Conservation (phyloP, 1,140 invertebrate genomes). For the Zaprionus tsacasi region DNA sequence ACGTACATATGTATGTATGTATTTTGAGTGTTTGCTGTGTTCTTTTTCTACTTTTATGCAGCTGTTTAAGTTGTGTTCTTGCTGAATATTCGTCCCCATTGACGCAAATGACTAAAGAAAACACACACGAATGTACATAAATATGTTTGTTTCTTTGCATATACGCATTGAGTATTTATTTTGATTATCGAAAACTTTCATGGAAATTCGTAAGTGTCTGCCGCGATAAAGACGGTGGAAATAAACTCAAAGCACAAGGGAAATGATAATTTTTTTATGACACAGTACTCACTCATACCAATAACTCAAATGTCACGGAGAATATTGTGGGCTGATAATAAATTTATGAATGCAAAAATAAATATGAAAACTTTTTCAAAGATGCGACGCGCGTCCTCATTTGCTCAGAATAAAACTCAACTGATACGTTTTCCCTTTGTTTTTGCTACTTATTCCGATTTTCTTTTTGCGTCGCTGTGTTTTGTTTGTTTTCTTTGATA, state of each 20-base stretch:
- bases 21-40: neutral
- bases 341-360: conserved; percentile 5
- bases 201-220: conserved; percentile 14
- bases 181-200: conserved; percentile 23
- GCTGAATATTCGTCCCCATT: conserved; percentile 22
- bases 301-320: neutral
- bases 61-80: conserved; percentile 1
- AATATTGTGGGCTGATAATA: conserved; percentile 2
- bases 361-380: conserved; percentile 20
- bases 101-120: conserved; percentile 40
- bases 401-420: conserved; percentile 55
- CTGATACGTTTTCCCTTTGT: conserved; percentile 40
- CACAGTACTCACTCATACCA: conserved; percentile 10
- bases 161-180: neutral
- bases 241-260: conserved; percentile 15
- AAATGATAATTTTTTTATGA: conserved; percentile 5
- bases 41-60: conserved; percentile 8
- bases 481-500: conserved; percentile 57
- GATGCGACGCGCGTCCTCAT: conserved; percentile 35
- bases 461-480: conserved; percentile 27
- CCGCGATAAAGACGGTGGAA: conserved; percentile 20
- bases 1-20: neutral
- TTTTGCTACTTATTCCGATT: neutral
- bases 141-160: neutral
- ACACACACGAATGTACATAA: neutral